Evolutionary conservation across 2,113 vertebrate genomes (phyloP).

Genomic region (Guaruba guarouba): DNA sequence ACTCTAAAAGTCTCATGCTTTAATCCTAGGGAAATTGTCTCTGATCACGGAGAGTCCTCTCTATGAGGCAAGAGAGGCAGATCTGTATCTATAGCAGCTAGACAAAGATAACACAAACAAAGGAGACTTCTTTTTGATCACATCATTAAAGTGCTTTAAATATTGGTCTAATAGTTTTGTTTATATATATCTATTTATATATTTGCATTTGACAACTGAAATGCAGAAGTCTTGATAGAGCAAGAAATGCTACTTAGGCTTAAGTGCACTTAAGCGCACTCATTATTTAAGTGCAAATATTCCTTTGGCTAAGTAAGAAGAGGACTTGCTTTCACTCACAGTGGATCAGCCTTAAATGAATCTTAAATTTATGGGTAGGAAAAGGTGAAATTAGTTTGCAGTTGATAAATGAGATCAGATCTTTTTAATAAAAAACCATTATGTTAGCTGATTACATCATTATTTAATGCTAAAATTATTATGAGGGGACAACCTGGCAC

Average conservation of each 20-base stretch:
- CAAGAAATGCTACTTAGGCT: neutral
- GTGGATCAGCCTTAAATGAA: neutral
- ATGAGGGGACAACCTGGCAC: neutral
- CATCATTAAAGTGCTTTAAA: neutral
- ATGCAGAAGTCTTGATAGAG: neutral
- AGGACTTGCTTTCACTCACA: neutral
- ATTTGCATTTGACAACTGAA: neutral
- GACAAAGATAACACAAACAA: neutral
- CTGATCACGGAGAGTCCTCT: neutral
- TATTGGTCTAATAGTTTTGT: neutral
- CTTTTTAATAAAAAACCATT: neutral
- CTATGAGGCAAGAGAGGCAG: neutral
- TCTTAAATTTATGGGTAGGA: neutral
- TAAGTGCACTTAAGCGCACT: neutral
- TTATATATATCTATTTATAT: neutral
- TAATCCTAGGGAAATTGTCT: neutral
- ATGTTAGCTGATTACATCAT: neutral
- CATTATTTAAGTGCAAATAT: neutral
- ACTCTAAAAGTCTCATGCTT: neutral
- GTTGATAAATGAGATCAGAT: neutral
- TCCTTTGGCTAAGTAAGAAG: neutral
- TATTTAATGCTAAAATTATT: neutral
- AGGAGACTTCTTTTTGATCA: neutral
- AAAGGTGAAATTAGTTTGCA: neutral
- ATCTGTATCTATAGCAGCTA: neutral